Evolutionary conservation across 92 coral and sea anemone genomes (phyloP), one percentile per base, ranked within the genome.

Genomic region (Bergia puertoricense): DNA sequence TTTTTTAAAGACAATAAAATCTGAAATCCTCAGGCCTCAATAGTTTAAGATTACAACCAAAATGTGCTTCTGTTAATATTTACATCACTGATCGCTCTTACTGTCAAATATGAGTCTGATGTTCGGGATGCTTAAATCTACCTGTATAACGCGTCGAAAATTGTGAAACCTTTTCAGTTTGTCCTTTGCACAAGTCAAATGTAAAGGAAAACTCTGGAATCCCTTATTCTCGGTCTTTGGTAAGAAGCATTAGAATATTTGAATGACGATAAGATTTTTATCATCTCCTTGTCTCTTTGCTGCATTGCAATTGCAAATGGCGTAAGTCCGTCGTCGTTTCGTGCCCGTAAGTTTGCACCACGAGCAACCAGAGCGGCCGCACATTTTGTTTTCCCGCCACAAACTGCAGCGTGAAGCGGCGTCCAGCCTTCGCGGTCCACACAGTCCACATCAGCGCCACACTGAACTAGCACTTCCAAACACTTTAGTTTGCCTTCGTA

Each of bases 331-430:
- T 95, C 98, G 81, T 93, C 92, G 44, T 94, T 95, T 86, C 93
- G 89, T 80, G 92, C 93, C 51, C 91, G 81, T n/a, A 85, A 82
- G 73, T 93, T 90, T 41, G 98, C 98, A 40, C 96, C 98, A 20
- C 85, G 91, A 79, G 91, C 89, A 36, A 95, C 83, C 13, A 95
- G 90, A 16, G 80, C 88, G 36, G 94, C 94, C 0, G 88, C 96
- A 86, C 98, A 95, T 56, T 83, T 89, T 71, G 76, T 80, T 57
- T 92, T 93, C 85, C 93, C 93, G 20, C 98, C 98, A 81, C 98
- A 95, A 40, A 95, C 98, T 16, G 98, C 98, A 0, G 98, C 98
- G 83, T 95, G 98, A 2, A 95, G 85, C 74, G 98, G 98, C 11
- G 94, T 93, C 98, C 98, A 95, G 69, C 98, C 98, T 40, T 95